Evolutionary conservation across 2,113 vertebrate genomes (phyloP).

Genomic region (Archocentrus centrarchus): DNA sequence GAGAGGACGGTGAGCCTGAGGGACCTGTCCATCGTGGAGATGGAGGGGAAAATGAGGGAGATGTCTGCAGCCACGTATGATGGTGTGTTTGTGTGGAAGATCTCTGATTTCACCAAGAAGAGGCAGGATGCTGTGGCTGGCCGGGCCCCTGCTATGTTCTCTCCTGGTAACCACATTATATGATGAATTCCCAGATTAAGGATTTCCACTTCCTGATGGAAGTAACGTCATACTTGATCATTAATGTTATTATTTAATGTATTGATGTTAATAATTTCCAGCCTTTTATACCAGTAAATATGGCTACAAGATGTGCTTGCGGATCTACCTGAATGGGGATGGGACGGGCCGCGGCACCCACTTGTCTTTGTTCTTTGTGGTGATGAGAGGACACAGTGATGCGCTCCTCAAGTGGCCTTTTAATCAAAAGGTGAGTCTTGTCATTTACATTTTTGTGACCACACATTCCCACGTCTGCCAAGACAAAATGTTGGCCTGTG

Average conservation of each 20-base stretch:
- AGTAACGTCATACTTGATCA: not conserved
- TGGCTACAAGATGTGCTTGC: conserved; percentile 98
- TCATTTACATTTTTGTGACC: not conserved
- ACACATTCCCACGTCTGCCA: not conserved
- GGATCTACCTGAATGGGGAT: conserved; percentile 94
- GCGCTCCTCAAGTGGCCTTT: conserved; percentile 97
- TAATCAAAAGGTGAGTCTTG: conserved; percentile 91
- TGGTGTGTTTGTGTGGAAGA: conserved; percentile 96
- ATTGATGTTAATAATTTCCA: conserved; percentile 53
- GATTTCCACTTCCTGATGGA: not conserved
- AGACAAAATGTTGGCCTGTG: not conserved
- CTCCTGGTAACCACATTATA: conserved; percentile 84
- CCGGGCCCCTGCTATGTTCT: conserved; percentile 94
- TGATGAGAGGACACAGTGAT: conserved; percentile 95
- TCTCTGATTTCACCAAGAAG: conserved; percentile 91
- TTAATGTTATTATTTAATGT: conserved; percentile 26
- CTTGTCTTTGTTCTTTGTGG: conserved; percentile 96
- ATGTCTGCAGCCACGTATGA: conserved; percentile 92
- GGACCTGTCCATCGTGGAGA: conserved; percentile 93
- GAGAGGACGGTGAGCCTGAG: conserved; percentile 94
- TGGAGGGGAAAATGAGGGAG: conserved; percentile 90
- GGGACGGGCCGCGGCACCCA: conserved; percentile 94
- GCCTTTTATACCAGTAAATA: conserved; percentile 98
- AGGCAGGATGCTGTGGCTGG: conserved; percentile 93
- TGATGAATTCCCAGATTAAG: not conserved